Evolutionary conservation across 2,888 invertebrate genomes (phyloP), one percentile per base, ranked within the genome.

Genomic region (Papilio demoleus): DNA sequence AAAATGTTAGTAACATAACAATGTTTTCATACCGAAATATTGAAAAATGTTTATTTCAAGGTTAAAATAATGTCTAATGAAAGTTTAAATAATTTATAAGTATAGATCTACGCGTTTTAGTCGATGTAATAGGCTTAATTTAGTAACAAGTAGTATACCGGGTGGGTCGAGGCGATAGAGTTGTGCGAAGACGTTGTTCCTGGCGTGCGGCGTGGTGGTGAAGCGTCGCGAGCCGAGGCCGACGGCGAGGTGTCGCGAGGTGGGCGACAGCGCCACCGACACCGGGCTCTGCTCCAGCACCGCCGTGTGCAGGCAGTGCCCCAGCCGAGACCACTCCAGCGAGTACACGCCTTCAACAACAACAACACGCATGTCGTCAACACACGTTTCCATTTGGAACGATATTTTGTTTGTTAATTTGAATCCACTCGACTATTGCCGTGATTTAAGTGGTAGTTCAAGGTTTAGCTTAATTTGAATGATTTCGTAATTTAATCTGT

Each of bases 241-340:
- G 31, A 97, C 97, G 56, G 97, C 94, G 34, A 97, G 92, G 86
- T 97, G 96, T 31, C 96, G 94, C 73, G 95, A 95, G 14, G 96
- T 94, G 1, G 97, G 97, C n/a, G 97, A 97, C 73, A 97, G 91
- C 71, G 97, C 96, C 47, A 97, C 95, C 0, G 97, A 97, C 61
- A 97, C 96, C 1, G 96, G 97, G 83, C 95, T 95, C 78, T 96
- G 96, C 78, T 96, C 96, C 73, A 96, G 94, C 81, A 94, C 94
- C 6, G 95, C 96, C n/a, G 95, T 95, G 87, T 95, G 96, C 66
- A 97, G 92, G 82, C 96, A 96, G 81, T 96, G 95, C 0, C 97
- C 97, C 53, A 97, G 88, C 0, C 95, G 94, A 74, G 94, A 93
- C 94, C 96, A 95, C 80, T 95, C 94, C 76, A 97, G 88, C 73